These are phyloP conservation scores for Chloroceryle amazona DNA, from an alignment of 2,797 vertebrate genomes.

Conservation along the genomic window DNA sequence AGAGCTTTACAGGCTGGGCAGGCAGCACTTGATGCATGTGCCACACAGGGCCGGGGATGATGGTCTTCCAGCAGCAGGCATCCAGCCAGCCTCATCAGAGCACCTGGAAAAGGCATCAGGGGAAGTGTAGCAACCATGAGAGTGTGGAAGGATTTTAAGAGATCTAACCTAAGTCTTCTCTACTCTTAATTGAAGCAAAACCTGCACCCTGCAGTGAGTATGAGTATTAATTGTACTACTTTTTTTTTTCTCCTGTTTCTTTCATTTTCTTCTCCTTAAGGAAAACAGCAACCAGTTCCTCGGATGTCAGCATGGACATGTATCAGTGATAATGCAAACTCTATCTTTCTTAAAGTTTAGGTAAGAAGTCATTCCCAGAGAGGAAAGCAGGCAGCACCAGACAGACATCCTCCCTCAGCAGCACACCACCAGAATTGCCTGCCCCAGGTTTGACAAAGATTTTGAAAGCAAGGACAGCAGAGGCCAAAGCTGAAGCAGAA, in stretches of 20 bases:
- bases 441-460: neutral
- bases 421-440: neutral
- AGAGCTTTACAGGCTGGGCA: neutral
- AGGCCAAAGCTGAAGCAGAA: neutral
- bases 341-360: neutral
- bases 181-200: neutral
- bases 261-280: neutral
- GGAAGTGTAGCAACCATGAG: neutral
- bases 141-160: neutral
- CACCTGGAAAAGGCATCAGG: neutral
- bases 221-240: neutral
- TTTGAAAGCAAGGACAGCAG: neutral
- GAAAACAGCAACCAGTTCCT: neutral
- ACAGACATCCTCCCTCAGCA: neutral
- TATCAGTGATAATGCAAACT: accelerated
- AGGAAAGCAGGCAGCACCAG: neutral
- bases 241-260: neutral
- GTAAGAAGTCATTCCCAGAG: neutral
- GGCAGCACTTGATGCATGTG: neutral
- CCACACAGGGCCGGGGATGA: neutral
- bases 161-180: neutral
- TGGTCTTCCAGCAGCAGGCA: neutral
- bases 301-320: neutral
- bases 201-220: neutral
- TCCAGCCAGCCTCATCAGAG: accelerated